Percentiles rank a stretch among this genome's conserved stretches.
These are phyloP conservation scores for Muraenolepis orangiensis DNA, from an alignment of 2,797 vertebrate genomes.

Conservation along the genomic window DNA sequence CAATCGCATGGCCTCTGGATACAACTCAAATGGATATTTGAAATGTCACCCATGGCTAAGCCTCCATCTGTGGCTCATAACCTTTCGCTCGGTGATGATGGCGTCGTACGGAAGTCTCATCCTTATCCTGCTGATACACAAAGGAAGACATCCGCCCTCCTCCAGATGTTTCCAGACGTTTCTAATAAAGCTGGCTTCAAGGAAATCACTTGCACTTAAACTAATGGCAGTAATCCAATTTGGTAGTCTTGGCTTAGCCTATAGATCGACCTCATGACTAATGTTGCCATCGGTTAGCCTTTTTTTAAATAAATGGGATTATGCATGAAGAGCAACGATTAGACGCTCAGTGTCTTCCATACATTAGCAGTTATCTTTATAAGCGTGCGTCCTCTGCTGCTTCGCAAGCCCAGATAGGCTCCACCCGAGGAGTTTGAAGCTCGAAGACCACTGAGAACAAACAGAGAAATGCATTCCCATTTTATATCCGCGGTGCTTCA, in stretches of 20 bases:
- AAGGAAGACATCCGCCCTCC: slow-evolving; percentile 24
- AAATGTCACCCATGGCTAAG: slow-evolving; percentile 22
- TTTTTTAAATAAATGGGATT: slow-evolving; percentile 39
- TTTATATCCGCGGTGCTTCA: slow-evolving; percentile 1
- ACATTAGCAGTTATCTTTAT: slow-evolving; percentile 34
- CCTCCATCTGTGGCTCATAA: slow-evolving; percentile 35
- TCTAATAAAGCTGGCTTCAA: slow-evolving; percentile 47
- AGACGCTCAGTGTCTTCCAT: slow-evolving; percentile 44
- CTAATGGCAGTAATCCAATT: slow-evolving; percentile 61
- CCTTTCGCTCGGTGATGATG: slow-evolving; percentile 34
- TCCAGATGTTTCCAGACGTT: slow-evolving; percentile 31
- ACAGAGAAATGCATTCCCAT: slow-evolving; percentile 27
- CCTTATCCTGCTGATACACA: slow-evolving; percentile 27
- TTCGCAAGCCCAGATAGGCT: slow-evolving; percentile 31
- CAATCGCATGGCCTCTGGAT: background rate
- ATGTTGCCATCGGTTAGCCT: slow-evolving; percentile 28
- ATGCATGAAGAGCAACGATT: slow-evolving; percentile 26
- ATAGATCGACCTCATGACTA: slow-evolving; percentile 29
- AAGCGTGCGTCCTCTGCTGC: slow-evolving; percentile 36
- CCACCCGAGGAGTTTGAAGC: slow-evolving; percentile 39
- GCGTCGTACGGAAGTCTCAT: slow-evolving; percentile 21
- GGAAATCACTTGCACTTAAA: slow-evolving; percentile 59
- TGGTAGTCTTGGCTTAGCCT: slow-evolving; percentile 26
- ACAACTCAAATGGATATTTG: background rate
- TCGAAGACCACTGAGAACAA: slow-evolving; percentile 16